These are phyloP conservation scores for Bolborhynchus lineola DNA, from an alignment of 2,113 vertebrate species.

Conservation along the genomic window DNA sequence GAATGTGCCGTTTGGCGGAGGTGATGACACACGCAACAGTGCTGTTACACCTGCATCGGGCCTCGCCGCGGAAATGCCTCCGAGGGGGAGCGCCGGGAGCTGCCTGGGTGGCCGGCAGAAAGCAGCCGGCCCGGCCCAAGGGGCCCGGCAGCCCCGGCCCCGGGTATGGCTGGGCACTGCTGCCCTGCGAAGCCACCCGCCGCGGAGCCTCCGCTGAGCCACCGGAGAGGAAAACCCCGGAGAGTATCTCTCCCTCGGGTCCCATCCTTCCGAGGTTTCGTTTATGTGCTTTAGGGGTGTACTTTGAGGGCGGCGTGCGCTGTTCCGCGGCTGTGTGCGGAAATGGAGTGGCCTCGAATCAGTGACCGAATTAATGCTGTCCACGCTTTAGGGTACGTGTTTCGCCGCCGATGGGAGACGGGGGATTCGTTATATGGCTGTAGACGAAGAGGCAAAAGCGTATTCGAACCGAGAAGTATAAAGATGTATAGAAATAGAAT, in stretches of 20 bases:
- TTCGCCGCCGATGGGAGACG: neutral
- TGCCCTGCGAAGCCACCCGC: neutral
- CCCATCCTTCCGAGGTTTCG: neutral
- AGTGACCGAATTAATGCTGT: neutral
- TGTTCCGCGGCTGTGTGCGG: neutral
- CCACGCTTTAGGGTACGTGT: neutral
- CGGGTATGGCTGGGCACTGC: neutral
- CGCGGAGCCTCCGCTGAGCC: neutral
- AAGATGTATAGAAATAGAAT: neutral
- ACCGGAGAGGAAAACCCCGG: neutral
- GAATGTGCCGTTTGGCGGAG: slow-evolving; percentile 67
- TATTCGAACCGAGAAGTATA: neutral
- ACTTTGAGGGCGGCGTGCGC: neutral
- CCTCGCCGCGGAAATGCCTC: slow-evolving; percentile 76
- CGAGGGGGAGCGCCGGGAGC: slow-evolving; percentile 19
- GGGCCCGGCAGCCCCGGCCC: neutral
- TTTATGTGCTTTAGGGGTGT: neutral
- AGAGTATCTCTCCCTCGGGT: neutral
- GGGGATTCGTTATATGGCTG: neutral
- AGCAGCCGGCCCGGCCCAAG: neutral
- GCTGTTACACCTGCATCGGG: slow-evolving; percentile 84
- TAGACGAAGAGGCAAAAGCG: neutral
- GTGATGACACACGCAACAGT: slow-evolving; percentile 85
- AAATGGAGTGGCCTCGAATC: neutral
- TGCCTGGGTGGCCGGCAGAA: slow-evolving; percentile 80